Evolutionary conservation across 2,888 invertebrate genomes (phyloP).

Genomic region (Julus scanicus): DNA sequence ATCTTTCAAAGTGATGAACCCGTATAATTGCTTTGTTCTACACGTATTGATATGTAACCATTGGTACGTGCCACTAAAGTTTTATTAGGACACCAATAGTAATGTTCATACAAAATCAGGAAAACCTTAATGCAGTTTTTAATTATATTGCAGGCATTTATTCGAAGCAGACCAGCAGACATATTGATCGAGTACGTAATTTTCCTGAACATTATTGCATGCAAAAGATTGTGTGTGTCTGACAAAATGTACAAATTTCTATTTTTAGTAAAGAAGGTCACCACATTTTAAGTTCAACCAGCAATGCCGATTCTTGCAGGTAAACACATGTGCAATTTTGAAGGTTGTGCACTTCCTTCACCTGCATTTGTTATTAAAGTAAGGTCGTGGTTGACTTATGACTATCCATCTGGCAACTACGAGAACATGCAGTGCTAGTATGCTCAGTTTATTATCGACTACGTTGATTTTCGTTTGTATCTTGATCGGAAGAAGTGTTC

Average conservation of each 20-base stretch:
- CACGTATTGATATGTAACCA: too few relatives aligned
- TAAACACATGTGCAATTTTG: neutral
- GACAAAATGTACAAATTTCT: neutral
- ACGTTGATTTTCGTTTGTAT: too few relatives aligned
- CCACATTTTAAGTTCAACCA: conserved; percentile 34
- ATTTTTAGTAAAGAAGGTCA: conserved; percentile 49
- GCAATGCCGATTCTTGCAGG: conserved; percentile 46
- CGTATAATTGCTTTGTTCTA: too few relatives aligned
- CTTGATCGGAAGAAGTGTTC: neutral
- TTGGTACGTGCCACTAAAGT: too few relatives aligned
- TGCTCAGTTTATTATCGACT: too few relatives aligned
- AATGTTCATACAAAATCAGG: neutral
- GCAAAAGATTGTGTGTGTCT: neutral
- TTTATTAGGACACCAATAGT: too few relatives aligned
- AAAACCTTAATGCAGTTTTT: neutral
- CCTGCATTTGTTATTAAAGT: neutral
- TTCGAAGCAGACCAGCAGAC: conserved; percentile 30
- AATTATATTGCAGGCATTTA: neutral
- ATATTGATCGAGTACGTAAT: conserved; percentile 45
- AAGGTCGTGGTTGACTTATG: too few relatives aligned
- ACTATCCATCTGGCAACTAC: too few relatives aligned
- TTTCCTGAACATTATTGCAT: neutral
- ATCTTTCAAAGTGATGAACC: too few relatives aligned
- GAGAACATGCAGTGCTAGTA: too few relatives aligned
- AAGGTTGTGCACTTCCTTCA: neutral